Evolutionary conservation across 2,888 invertebrate species (phyloP).

Genomic region (Pasiphila rectangulata): DNA sequence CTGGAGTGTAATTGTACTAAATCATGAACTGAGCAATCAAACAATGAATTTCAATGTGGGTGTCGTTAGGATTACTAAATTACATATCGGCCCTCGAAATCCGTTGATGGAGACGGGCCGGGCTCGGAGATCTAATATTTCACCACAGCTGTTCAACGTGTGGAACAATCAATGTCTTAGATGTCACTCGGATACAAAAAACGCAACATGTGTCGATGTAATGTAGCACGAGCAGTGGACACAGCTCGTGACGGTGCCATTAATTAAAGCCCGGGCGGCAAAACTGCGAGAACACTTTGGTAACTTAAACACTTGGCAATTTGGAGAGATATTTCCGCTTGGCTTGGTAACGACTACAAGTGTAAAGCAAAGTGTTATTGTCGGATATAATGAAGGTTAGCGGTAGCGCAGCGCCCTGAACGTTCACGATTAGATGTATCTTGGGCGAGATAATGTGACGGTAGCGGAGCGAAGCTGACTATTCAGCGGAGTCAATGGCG

Average conservation of each 20-base stretch:
- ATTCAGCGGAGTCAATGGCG: constrained; percentile 76
- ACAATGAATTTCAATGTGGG: constrained; percentile 67
- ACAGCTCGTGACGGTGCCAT: constrained; percentile 46
- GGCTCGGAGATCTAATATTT: constrained; percentile 56
- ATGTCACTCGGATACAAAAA: constrained; percentile 61
- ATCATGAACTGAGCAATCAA: constrained; percentile 65
- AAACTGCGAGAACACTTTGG: constrained; percentile 29
- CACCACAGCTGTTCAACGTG: constrained; percentile 60
- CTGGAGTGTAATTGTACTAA: constrained; percentile 64
- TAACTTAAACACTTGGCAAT: constrained; percentile 26
- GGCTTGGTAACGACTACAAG: constrained; percentile 25
- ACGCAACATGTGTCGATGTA: constrained; percentile 64
- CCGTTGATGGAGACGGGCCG: constrained; percentile 47
- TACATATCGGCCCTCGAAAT: constrained; percentile 60
- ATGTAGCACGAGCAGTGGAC: constrained; percentile 60
- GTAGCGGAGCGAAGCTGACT: constrained; percentile 55
- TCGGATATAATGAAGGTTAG: constrained; percentile 47
- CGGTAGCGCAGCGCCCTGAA: constrained; percentile 48
- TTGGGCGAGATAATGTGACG: constrained; percentile 59
- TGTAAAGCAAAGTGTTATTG: constrained; percentile 25
- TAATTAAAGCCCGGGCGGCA: constrained; percentile 42
- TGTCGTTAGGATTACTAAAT: constrained; percentile 63
- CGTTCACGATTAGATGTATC: constrained; percentile 51
- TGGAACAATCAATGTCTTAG: constrained; percentile 63
- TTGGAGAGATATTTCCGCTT: constrained; percentile 29